phyloP scores from a whole-genome alignment of 2,113 vertebrate genomes.

The Channa argus region DNA sequence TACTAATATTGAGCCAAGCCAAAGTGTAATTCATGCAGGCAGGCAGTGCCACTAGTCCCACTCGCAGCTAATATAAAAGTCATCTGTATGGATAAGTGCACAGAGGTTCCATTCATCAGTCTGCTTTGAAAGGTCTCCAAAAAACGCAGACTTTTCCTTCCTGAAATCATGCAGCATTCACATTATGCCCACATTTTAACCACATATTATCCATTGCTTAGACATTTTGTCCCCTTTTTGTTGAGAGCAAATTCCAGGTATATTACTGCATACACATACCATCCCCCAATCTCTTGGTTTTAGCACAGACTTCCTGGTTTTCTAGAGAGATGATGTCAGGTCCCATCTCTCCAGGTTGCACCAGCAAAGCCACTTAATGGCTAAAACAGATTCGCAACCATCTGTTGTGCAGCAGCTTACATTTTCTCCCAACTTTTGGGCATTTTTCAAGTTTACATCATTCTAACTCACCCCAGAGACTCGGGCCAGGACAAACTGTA shows the following conservation, averaged over 20 bases:
- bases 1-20: conserved; percentile 38
- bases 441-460: conserved; percentile 22
- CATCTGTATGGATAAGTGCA: conserved; percentile 60
- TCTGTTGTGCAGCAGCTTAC: conserved; percentile 58
- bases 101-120: conserved; percentile 76
- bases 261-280: conserved; percentile 25
- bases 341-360: conserved; percentile 44
- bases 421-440: conserved; percentile 11
- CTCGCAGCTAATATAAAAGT: conserved; percentile 65
- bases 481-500: conserved; percentile 33
- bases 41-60: conserved; percentile 37
- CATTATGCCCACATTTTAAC: conserved; percentile 25
- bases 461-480: conserved; percentile 25
- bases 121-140: conserved; percentile 57
- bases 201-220: background rate
- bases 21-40: conserved; percentile 51
- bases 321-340: conserved; percentile 57
- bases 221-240: background rate
- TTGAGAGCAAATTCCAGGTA: conserved; percentile 21
- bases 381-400: conserved; percentile 61
- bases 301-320: conserved; percentile 47
- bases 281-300: conserved; percentile 15
- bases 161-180: background rate
- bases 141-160: conserved; percentile 35
- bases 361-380: conserved; percentile 45